Percentiles rank a stretch among this genome's conserved stretches.
Evolutionary conservation across 2,113 vertebrate species (phyloP).

Genomic region (Mesocricetus auratus): DNA sequence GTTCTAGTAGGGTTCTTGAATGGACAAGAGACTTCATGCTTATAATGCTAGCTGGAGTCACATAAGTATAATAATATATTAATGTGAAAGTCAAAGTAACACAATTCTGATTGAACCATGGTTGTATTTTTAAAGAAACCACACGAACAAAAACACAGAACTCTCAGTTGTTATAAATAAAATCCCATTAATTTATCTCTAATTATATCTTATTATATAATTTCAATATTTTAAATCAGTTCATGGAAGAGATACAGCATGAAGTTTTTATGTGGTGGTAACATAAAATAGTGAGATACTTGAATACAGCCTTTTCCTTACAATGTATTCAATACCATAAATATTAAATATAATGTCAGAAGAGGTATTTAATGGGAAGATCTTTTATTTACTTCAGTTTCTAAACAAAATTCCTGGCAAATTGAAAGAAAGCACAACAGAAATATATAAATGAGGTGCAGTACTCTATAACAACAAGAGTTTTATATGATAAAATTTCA

Average conservation of each 20-base stretch:
- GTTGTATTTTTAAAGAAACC: not conserved
- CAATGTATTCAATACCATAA: conserved; percentile 14
- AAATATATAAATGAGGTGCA: conserved; percentile 16
- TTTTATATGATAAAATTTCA: not conserved
- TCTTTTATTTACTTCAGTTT: conserved; percentile 28
- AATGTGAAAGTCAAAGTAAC: conserved; percentile 52
- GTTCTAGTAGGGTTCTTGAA: conserved; percentile 40
- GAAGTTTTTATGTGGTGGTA: conserved; percentile 50
- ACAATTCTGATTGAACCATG: conserved; percentile 43
- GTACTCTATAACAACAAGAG: not conserved
- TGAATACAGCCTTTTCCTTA: conserved; percentile 46
- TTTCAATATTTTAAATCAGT: conserved; percentile 71
- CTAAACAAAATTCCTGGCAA: not conserved
- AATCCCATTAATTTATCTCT: conserved; percentile 63
- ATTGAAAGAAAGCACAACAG: not conserved
- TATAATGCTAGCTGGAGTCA: conserved; percentile 50
- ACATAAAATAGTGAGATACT: conserved; percentile 44
- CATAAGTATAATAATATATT: conserved; percentile 13
- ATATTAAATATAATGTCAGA: not conserved
- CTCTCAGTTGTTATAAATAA: conserved; percentile 61
- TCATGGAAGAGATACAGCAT: conserved; percentile 16
- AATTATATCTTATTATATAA: conserved; percentile 12
- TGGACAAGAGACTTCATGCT: conserved; percentile 26
- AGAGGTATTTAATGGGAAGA: conserved; percentile 46
- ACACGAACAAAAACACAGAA: conserved; percentile 13